These are phyloP conservation scores for Xenops minutus DNA, from an alignment of 2,797 vertebrate genomes.

Conservation along the genomic window DNA sequence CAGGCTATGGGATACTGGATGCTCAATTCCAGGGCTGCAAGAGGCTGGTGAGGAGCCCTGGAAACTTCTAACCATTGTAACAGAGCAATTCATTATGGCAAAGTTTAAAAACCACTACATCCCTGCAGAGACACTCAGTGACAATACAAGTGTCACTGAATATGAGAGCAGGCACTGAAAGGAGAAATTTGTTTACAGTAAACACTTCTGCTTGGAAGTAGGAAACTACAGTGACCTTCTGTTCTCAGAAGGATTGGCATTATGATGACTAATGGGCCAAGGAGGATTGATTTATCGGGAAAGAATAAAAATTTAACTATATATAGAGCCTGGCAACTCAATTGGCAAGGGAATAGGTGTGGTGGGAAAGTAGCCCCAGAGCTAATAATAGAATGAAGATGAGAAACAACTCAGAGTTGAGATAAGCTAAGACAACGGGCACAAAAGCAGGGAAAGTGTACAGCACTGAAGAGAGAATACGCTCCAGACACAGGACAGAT, in stretches of 20 bases:
- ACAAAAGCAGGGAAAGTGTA: background rate
- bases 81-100: constrained; percentile 20
- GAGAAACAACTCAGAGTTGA: background rate
- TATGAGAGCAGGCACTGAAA: constrained; percentile 37
- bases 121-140: constrained; percentile 29
- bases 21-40: background rate
- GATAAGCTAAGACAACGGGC: background rate
- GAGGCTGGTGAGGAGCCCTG: constrained; percentile 32
- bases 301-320: constrained; percentile 47
- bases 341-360: constrained; percentile 46
- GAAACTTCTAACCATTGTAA: constrained; percentile 7
- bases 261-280: constrained; percentile 50
- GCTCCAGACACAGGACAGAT: background rate
- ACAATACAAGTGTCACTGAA: constrained; percentile 54
- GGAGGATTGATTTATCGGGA: constrained; percentile 58
- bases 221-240: constrained; percentile 51
- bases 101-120: constrained; percentile 66
- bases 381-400: constrained; percentile 32
- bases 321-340: constrained; percentile 2
- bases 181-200: constrained; percentile 63
- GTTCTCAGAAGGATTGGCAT: constrained; percentile 40
- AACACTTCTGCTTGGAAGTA: constrained; percentile 60
- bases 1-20: background rate
- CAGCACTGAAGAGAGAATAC: background rate
- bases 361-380: background rate